Evolutionary conservation across 2,888 invertebrate species (phyloP).

Genomic region (Miltochrista miniata): DNA sequence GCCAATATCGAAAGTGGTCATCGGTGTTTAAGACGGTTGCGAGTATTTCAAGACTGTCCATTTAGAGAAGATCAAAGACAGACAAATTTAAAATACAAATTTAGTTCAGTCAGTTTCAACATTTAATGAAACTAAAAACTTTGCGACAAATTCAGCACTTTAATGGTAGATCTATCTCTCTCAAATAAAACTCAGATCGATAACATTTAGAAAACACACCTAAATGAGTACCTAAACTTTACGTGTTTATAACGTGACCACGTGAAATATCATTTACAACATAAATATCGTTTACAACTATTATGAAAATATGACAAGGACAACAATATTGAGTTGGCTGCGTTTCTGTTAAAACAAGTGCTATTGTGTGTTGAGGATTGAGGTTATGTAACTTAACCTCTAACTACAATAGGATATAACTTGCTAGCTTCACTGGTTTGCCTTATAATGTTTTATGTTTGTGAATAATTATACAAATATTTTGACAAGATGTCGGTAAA

Average conservation of each 20-base stretch:
- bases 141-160: too few relatives aligned
- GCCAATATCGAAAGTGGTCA: too few relatives aligned
- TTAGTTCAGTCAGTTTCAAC: too few relatives aligned
- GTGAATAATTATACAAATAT: not conserved
- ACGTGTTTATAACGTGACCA: not conserved
- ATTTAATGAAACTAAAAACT: too few relatives aligned
- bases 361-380: conserved; percentile 8
- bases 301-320: conserved; percentile 12
- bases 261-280: not conserved
- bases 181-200: too few relatives aligned
- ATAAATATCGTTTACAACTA: not conserved
- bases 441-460: not conserved
- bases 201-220: too few relatives aligned
- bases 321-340: not conserved
- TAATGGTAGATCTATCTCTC: too few relatives aligned
- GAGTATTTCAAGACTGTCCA: too few relatives aligned
- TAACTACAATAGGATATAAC: conserved; percentile 6
- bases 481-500: not conserved
- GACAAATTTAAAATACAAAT: too few relatives aligned
- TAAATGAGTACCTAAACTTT: too few relatives aligned
- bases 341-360: conserved; percentile 7
- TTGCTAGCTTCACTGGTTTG: not conserved
- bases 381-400: conserved; percentile 13
- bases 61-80: too few relatives aligned
- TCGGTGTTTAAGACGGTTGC: too few relatives aligned